Evolutionary conservation across 1,140 invertebrate species (phyloP), one percentile per base, ranked within the genome.

Genomic region (Drosophila miranda): DNA sequence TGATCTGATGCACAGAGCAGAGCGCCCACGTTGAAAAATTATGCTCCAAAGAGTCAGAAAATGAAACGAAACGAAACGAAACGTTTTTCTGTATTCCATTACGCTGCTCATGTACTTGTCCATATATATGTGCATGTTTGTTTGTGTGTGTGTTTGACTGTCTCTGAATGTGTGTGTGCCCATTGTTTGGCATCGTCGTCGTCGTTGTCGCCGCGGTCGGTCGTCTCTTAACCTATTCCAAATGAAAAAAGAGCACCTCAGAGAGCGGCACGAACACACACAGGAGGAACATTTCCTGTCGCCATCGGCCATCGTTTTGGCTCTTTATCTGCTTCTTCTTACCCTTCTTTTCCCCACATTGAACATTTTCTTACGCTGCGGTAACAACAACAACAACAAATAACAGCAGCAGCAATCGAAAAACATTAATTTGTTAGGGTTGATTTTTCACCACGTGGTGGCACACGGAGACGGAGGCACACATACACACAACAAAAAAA

Each of bases 361-460:
- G 23, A 30, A 38, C 9, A 42, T 64, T 82, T 82, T 81, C 56
- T 64, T 56, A 66, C 58, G 50, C 69, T 46, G 54, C 54, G 19
- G 16, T 7, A 30, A 14, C 21, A 68, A 55, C 46, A 60, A 34
- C 30, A 30, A 30, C 30, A 30, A 38, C 30, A 34, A 3, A 34
- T 4, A 38, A 11, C 4, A 11, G 9, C 9, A 34, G 30, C 16
- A 53, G 52, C 34, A 38, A 38, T 38, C 34, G 34, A 38, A 38
- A 38, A 38, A 38, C 34, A 38, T 63, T 70, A 45, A 70, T 77
- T 78, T 87, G 70, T 87, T 87, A 78, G 82, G 83, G 82, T 87
- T 87, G 82, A 82, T 87, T 84, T 84, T 87, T 72, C 75, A 87
- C 82, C 82, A 87, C 82, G 82, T 87, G 82, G 78, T 88, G 75